Evolutionary conservation across 2,888 invertebrate genomes (phyloP), one percentile per base, ranked within the genome.

Genomic region (Xylota segnis): DNA sequence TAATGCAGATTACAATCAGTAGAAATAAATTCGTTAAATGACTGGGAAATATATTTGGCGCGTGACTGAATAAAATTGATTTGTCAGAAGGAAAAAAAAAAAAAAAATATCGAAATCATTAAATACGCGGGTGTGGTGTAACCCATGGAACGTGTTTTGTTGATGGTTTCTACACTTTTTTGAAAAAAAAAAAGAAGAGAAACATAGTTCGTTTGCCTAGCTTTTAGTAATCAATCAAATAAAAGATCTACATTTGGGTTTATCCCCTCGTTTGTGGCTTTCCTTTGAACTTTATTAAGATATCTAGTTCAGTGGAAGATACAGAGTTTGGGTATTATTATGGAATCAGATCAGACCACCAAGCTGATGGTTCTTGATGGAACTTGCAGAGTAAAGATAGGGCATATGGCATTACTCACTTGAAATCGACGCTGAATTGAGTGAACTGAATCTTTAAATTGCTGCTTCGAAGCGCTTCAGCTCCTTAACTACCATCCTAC

Each of bases 61-160:
- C 23, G 63, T 63, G 74, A 14, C 63, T 23, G 12, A 29, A 10
- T 32, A 23, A 47, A 2, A 7, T 52, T 52, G 52, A 50, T 5
- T 34, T n/a, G 34, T 10, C 32, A 18, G 10, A n/a, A 9, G 5
- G 9, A 32, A 45, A 63, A 47, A 47, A 4, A 0, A 14, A 50
- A 16, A 14, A 29, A 29, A 29, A 3, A 29, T 29, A 29, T 65
- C n/a, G n/a, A n/a, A 1, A 23, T 3, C 34, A 16, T 50, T 34
- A 50, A 52, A 66, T 10, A 40, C 52, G 14, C 3, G 4, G 23
- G 23, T 3, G 23, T 14, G 40, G 40, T 68, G 40, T 68, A 40
- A 68, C 37, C 29, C n/a, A 40, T 23, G 27, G 40, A 54, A 66
- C 50, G 18, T 50, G 66, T 68, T 68, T 27, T 40, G 43, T 43